These are phyloP conservation scores for Adrianichthys oophorus DNA, from an alignment of 2,797 vertebrate species.

Conservation along the genomic window DNA sequence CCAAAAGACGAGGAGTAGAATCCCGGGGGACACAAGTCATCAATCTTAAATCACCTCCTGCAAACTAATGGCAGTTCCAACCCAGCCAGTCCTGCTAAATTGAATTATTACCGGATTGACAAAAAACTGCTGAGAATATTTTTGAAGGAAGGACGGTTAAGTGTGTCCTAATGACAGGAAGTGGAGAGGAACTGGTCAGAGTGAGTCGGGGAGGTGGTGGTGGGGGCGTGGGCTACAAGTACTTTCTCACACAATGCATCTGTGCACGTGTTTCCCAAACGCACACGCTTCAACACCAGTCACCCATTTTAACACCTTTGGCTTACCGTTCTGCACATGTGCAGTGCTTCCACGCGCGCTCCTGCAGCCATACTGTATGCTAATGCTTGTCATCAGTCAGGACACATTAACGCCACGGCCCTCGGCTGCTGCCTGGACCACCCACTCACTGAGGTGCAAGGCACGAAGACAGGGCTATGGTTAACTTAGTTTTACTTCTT, in stretches of 20 bases:
- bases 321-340: slow-evolving; percentile 13
- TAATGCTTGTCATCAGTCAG: slow-evolving; percentile 75
- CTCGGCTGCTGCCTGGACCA: slow-evolving; percentile 60
- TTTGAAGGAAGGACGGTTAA: slow-evolving; percentile 66
- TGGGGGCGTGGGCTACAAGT: slow-evolving; percentile 22
- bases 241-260: slow-evolving; percentile 6
- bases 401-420: slow-evolving; percentile 59
- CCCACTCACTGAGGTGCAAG: slow-evolving; percentile 62
- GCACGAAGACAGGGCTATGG: slow-evolving; percentile 43
- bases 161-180: slow-evolving; percentile 77
- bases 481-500: background rate
- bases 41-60: slow-evolving; percentile 83
- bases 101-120: slow-evolving; percentile 84
- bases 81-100: slow-evolving; percentile 77
- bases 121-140: slow-evolving; percentile 80
- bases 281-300: slow-evolving; percentile 44
- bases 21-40: slow-evolving; percentile 82
- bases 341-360: slow-evolving; percentile 26
- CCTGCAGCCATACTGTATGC: slow-evolving; percentile 57
- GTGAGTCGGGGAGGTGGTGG: slow-evolving; percentile 26
- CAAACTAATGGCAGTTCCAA: slow-evolving; percentile 80
- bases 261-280: slow-evolving; percentile 11
- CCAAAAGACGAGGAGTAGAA: slow-evolving; percentile 63
- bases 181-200: slow-evolving; percentile 62
- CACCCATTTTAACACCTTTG: slow-evolving; percentile 40